A percentile compares a stretch with the other conserved stretches of the same genome.
Evolutionary conservation across 2,113 vertebrate genomes (phyloP).

Genomic region (Hydrochoerus hydrochaeris): DNA sequence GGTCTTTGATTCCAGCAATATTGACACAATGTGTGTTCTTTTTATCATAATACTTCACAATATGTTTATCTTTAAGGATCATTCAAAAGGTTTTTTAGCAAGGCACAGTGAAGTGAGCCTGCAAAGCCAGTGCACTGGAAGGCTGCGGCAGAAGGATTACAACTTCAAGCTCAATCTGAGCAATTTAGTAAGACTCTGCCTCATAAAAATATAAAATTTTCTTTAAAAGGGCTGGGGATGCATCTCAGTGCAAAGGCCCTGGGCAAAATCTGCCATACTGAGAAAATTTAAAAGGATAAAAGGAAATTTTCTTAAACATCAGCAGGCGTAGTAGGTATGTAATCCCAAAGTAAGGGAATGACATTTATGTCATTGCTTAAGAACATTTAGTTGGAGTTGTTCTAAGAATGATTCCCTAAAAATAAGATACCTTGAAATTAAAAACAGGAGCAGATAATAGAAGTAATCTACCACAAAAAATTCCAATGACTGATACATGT

Average conservation of each 20-base stretch:
- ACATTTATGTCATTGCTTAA: not conserved
- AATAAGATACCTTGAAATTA: conserved; percentile 37
- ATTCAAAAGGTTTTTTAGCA: not conserved
- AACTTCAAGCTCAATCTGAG: not conserved
- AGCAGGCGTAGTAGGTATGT: not conserved
- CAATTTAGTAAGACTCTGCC: not conserved
- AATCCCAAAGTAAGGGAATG: not conserved
- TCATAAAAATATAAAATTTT: not conserved
- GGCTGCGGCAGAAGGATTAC: not conserved
- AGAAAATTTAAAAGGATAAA: not conserved
- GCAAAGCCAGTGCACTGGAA: not conserved
- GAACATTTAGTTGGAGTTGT: not conserved
- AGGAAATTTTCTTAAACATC: not conserved
- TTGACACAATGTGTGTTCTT: not conserved
- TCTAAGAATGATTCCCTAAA: conserved; percentile 27
- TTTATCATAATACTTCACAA: not conserved
- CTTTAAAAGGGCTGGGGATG: not conserved
- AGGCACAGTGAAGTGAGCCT: not conserved
- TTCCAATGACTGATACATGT: not conserved
- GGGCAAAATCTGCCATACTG: not conserved
- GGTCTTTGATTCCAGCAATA: not conserved
- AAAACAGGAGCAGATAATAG: not conserved
- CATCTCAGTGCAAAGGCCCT: not conserved
- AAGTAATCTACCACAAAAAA: not conserved
- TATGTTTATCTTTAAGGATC: not conserved